These are phyloP conservation scores for Sebastes taczanowskii DNA, from an alignment of 2,797 vertebrate species.

Conservation along the genomic window DNA sequence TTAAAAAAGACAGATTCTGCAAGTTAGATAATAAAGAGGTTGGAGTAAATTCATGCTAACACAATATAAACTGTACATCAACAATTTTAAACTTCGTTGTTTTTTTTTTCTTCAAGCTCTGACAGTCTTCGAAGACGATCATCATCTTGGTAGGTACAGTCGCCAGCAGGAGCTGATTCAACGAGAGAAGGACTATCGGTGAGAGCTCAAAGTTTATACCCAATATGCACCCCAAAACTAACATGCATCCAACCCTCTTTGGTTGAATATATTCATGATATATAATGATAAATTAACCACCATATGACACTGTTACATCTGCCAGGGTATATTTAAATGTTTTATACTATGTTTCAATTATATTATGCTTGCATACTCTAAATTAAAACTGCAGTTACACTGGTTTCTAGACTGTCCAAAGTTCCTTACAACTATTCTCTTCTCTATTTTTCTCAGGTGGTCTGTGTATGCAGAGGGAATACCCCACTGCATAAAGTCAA, in stretches of 20 bases:
- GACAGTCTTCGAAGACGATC: conserved; percentile 7
- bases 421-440: neutral
- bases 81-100: neutral
- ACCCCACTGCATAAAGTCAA: conserved; percentile 19
- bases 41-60: no score
- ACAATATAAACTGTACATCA: neutral
- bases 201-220: neutral
- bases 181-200: neutral
- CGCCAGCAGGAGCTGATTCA: conserved; percentile 16
- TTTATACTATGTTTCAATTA: neutral
- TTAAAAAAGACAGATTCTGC: no score
- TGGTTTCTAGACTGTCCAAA: neutral
- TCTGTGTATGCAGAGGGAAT: conserved; percentile 22
- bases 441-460: conserved; percentile 43
- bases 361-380: neutral
- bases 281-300: neutral
- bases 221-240: neutral
- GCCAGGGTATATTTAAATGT: neutral
- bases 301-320: neutral
- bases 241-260: no score
- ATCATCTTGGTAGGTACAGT: conserved; percentile 11
- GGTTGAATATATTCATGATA: neutral
- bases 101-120: conserved; percentile 10
- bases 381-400: neutral
- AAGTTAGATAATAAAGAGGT: neutral